A percentile compares a stretch with the other conserved stretches of the same genome.
Evolutionary conservation across 2,797 vertebrate species (phyloP).

Genomic region (Oophaga sylvatica): DNA sequence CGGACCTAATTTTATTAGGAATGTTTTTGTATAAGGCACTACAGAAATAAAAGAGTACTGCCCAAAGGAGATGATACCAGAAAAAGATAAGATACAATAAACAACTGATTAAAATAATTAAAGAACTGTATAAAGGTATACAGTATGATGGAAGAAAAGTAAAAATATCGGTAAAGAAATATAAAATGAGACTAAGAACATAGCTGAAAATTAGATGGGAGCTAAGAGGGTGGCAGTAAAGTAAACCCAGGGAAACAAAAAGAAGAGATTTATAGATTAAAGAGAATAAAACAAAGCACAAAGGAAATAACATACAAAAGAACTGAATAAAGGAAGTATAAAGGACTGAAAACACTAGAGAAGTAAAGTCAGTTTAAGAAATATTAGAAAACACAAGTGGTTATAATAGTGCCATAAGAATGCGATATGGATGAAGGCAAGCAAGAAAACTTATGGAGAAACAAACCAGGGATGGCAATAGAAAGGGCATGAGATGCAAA

Average conservation of each 20-base stretch:
- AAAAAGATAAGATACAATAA: neutral
- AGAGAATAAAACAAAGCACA: slow-evolving; percentile 23
- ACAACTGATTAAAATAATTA: neutral
- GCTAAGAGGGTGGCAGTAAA: slow-evolving; percentile 26
- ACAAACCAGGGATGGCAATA: neutral
- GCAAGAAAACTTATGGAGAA: neutral
- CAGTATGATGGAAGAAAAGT: neutral
- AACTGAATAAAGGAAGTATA: neutral
- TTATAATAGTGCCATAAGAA: neutral
- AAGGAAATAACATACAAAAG: slow-evolving; percentile 36
- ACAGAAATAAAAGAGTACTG: neutral
- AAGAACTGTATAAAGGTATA: neutral
- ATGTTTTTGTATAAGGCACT: neutral
- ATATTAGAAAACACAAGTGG: neutral
- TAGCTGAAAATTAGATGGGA: slow-evolving; percentile 16
- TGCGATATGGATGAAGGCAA: slow-evolving; percentile 3
- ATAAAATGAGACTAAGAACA: slow-evolving; percentile 16
- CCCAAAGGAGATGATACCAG: neutral
- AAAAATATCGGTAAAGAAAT: neutral
- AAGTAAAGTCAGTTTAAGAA: neutral
- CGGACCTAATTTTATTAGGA: too few relatives aligned
- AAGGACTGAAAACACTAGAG: neutral
- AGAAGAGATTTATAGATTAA: slow-evolving; percentile 39
- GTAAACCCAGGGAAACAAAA: slow-evolving; percentile 46
- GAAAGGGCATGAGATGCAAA: slow-evolving; percentile 46